Percentiles rank a stretch among this genome's conserved stretches.
Evolutionary conservation across 2,113 vertebrate genomes (phyloP).

Genomic region (Psilopsiagon aymara): DNA sequence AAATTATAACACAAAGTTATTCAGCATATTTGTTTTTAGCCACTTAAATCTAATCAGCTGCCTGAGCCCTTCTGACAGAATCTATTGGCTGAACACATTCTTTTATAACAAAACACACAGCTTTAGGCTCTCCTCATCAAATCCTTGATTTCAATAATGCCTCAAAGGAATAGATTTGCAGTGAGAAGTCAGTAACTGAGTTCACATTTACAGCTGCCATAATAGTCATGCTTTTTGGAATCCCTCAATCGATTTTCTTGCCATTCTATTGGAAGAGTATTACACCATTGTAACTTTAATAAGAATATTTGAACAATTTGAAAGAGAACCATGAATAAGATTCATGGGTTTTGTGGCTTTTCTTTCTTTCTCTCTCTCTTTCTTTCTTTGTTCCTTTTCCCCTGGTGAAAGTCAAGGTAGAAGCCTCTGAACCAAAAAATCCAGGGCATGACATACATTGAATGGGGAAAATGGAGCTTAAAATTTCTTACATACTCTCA

Average conservation of each 20-base stretch:
- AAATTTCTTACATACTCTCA: neutral
- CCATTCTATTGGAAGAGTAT: neutral
- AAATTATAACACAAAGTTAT: neutral
- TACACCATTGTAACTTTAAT: neutral
- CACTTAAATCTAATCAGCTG: neutral
- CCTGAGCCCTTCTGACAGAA: neutral
- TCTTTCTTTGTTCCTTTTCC: neutral
- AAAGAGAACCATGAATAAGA: conserved; percentile 17
- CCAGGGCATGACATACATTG: neutral
- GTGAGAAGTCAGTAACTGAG: neutral
- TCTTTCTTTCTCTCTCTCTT: neutral
- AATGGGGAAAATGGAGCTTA: neutral
- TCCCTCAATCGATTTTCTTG: neutral
- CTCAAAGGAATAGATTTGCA: neutral
- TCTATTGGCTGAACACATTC: neutral
- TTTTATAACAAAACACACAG: neutral
- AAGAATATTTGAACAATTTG: neutral
- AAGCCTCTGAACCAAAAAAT: neutral
- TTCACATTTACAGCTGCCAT: neutral
- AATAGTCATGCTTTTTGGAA: neutral
- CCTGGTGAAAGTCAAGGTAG: neutral
- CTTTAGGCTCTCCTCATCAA: neutral
- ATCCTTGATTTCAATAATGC: neutral
- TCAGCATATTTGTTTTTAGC: neutral
- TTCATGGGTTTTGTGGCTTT: neutral